Evolutionary conservation across 2,113 vertebrate species (phyloP), one percentile per base, ranked within the genome.

Genomic region (Acrocephalus arundinaceus): DNA sequence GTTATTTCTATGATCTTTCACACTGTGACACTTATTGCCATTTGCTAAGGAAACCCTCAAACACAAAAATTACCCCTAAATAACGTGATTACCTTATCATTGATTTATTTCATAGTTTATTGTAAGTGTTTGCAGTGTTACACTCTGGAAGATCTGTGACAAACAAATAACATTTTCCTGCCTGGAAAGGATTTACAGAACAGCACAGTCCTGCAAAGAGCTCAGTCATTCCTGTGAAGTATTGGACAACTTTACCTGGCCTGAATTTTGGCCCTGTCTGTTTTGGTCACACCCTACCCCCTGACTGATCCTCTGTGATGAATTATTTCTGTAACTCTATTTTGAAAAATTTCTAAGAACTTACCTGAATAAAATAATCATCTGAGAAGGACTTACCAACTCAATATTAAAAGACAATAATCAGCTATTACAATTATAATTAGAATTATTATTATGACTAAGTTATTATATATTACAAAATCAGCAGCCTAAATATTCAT

Each of bases 11-110:
- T 82, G 87, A 91, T 88, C 84, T 83, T 95, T 86, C 89, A 89
- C 66, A 80, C 52, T 54, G 59, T 37, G 80, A 30, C 74, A 51
- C 33, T 91, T 84, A 74, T 15, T 89, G 71, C 51, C 43, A 46
- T 95, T 95, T 96, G 62, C 71, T 89, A 68, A 82, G 58, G 68
- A 94, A 96, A 90, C 54, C 48, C 73, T 91, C 72, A 87, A 92
- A 93, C 52, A 82, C 62, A 87, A 84, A 95, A 92, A 92, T 65
- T 91, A 73, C 66, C 46, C 79, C 73, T 95, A 83, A 95, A 94
- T 91, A 76, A 74, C 45, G 30, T 68, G 85, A 94, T 96, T 93
- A 65, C n/a, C 7, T 96, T 97, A 86, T 87, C 91, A 94, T 95
- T 80, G 96, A 93, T 96, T 95, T 87, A 86, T 89, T 92, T 93